phyloP scores from a whole-genome alignment of 1,140 invertebrate genomes.

The Triops cancriformis region DNA sequence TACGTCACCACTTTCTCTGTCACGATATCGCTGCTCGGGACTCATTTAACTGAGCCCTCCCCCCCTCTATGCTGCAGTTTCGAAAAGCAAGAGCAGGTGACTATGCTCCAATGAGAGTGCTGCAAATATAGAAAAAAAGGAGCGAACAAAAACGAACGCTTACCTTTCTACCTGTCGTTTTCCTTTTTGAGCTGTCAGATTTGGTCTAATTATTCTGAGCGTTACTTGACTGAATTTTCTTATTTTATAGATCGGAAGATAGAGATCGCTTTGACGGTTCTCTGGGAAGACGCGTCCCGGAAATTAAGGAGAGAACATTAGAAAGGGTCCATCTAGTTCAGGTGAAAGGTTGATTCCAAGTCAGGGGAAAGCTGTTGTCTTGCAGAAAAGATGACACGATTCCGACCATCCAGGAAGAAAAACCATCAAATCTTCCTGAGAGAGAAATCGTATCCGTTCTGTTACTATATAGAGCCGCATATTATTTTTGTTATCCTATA shows the following conservation, averaged over 20 bases:
- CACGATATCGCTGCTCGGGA: background rate
- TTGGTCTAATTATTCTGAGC: background rate
- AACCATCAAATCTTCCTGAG: background rate
- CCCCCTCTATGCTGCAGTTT: background rate
- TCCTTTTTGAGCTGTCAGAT: background rate
- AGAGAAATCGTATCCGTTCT: background rate
- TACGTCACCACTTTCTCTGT: constrained; percentile 10
- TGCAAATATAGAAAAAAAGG: background rate
- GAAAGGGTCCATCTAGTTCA: constrained; percentile 1
- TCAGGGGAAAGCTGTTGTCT: background rate
- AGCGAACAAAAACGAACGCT: background rate
- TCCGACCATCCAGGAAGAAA: background rate
- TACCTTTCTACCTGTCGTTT: background rate
- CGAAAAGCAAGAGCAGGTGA: constrained; percentile 7
- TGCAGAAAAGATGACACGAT: background rate
- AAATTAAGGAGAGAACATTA: background rate
- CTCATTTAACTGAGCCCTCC: background rate
- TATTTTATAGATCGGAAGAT: background rate
- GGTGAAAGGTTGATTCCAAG: background rate
- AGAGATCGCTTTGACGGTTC: background rate
- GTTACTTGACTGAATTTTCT: background rate
- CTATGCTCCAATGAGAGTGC: background rate
- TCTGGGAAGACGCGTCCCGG: background rate
- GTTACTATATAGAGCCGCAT: background rate
- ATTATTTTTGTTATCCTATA: background rate